phyloP scores from a whole-genome alignment of 2,888 invertebrate genomes.

The Sminthurinus aureus region DNA sequence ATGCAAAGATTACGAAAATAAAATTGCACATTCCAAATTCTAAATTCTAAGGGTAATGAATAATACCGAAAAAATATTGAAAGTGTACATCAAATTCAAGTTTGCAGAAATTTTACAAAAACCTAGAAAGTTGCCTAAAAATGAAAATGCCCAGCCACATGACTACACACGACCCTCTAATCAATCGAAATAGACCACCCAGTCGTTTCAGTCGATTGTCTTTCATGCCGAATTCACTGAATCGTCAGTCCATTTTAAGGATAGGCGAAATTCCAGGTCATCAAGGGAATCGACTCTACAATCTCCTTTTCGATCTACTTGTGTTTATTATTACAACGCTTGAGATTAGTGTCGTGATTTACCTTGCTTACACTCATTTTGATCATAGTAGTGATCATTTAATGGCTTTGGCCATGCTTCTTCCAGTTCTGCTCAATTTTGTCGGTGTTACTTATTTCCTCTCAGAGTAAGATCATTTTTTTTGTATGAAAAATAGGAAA shows the following conservation, averaged over 20 bases:
- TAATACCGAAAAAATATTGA: no score
- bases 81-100: no score
- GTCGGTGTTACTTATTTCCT: conserved; percentile 59
- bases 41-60: background rate
- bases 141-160: background rate
- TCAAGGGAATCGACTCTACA: conserved; percentile 33
- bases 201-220: background rate
- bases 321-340: conserved; percentile 48
- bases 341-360: conserved; percentile 55
- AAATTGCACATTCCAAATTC: background rate
- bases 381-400: conserved; percentile 40
- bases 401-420: conserved; percentile 54
- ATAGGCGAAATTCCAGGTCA: conserved; percentile 39
- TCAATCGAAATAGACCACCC: background rate
- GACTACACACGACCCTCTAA: background rate
- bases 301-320: conserved; percentile 49
- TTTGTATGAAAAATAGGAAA: no score
- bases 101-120: no score
- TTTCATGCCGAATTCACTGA: background rate
- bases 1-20: no score
- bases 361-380: conserved; percentile 49
- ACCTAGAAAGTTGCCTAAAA: no score
- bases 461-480: conserved; percentile 53
- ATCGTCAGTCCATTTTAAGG: conserved; percentile 34
- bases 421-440: conserved; percentile 55